These are phyloP conservation scores for Perizoma affinitatum DNA, from an alignment of 2,888 invertebrate species.

Conservation along the genomic window DNA sequence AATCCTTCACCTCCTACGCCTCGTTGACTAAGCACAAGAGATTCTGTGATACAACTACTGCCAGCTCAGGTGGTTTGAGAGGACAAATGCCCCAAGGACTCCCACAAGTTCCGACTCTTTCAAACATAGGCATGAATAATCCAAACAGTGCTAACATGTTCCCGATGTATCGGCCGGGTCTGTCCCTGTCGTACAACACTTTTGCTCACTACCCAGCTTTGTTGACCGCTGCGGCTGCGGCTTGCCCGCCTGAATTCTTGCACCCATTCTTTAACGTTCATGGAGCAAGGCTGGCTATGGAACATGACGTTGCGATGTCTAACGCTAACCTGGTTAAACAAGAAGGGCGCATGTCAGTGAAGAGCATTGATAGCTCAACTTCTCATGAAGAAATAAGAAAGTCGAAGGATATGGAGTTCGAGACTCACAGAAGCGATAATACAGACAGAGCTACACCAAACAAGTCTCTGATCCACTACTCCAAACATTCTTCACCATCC, in stretches of 20 bases:
- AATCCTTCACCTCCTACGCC: conserved; percentile 95
- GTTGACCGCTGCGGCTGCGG: conserved; percentile 73
- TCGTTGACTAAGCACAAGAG: conserved; percentile 97
- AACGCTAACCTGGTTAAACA: conserved; percentile 81
- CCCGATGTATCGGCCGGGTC: conserved; percentile 87
- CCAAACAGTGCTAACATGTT: conserved; percentile 85
- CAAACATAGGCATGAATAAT: conserved; percentile 75
- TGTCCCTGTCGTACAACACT: conserved; percentile 86
- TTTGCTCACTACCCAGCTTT: conserved; percentile 86
- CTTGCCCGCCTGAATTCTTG: conserved; percentile 85
- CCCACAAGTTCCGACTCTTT: conserved; percentile 68
- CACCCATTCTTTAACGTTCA: conserved; percentile 87
- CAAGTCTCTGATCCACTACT: conserved; percentile 65
- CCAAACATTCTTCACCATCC: conserved; percentile 87
- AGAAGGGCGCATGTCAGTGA: conserved; percentile 74
- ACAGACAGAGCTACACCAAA: conserved; percentile 84
- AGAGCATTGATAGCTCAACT: conserved; percentile 73
- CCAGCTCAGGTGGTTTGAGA: conserved; percentile 74
- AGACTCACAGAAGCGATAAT: conserved; percentile 57
- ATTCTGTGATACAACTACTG: conserved; percentile 94
- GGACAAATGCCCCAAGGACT: conserved; percentile 73
- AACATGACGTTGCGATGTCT: conserved; percentile 80
- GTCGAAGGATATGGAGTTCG: conserved; percentile 63
- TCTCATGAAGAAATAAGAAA: conserved; percentile 74
- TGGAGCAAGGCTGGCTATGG: conserved; percentile 76